phyloP scores from a whole-genome alignment of 2,113 vertebrate species.

The Sorex fumeus region DNA sequence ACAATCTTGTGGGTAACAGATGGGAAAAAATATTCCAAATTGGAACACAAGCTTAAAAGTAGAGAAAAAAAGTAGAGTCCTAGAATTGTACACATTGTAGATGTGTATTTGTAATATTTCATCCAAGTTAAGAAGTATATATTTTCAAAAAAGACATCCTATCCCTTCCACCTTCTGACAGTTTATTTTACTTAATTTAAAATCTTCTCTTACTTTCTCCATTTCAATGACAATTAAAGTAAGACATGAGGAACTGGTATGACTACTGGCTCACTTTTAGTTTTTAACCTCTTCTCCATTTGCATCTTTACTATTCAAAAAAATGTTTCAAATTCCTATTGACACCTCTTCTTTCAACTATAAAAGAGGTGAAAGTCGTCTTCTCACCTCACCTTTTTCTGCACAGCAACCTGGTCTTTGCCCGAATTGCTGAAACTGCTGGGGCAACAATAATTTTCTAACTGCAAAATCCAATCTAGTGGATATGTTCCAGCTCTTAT shows the following conservation, averaged over 20 bases:
- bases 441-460: conserved; percentile 42
- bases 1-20: not conserved
- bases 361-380: not conserved
- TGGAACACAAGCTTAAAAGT: conserved; percentile 2
- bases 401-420: not conserved
- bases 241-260: not conserved
- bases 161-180: not conserved
- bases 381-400: not conserved
- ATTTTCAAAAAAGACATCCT: not conserved
- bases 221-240: conserved; percentile 22
- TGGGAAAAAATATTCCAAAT: not conserved
- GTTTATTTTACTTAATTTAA: conserved; percentile 47
- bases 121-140: conserved; percentile 14
- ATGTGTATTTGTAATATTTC: conserved; percentile 15
- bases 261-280: not conserved
- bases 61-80: not conserved
- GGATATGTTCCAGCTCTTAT: not conserved
- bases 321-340: not conserved
- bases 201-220: not conserved
- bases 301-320: not conserved
- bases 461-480: not conserved
- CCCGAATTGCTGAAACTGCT: not conserved
- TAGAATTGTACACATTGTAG: not conserved
- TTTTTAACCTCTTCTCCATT: conserved; percentile 42
- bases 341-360: conserved; percentile 53